These are phyloP conservation scores for Sthenelais limicola DNA, from an alignment of 2,888 invertebrate genomes.

Conservation along the genomic window DNA sequence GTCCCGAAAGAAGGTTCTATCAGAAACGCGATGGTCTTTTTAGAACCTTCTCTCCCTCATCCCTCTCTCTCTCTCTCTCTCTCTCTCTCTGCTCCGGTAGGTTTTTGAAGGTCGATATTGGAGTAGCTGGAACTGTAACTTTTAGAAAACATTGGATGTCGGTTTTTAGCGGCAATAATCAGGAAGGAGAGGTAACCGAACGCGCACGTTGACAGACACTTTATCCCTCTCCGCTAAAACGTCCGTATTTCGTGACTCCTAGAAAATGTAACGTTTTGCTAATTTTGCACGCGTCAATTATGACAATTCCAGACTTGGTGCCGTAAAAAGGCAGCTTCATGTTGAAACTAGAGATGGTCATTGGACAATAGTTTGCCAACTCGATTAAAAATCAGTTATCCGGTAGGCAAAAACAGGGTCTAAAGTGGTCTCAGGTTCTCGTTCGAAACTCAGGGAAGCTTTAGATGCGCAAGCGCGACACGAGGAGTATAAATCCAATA, in stretches of 20 bases:
- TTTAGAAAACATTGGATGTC: constrained; percentile 28
- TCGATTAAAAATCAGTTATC: constrained; percentile 36
- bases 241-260: constrained; percentile 31
- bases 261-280: constrained; percentile 7
- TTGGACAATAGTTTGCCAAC: constrained; percentile 31
- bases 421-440: too few relatives aligned
- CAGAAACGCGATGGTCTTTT: constrained; percentile 4
- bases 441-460: too few relatives aligned
- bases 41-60: too few relatives aligned
- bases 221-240: constrained; percentile 19
- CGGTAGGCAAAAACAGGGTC: too few relatives aligned
- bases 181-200: constrained; percentile 4
- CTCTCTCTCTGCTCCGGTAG: too few relatives aligned
- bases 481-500: too few relatives aligned
- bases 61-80: too few relatives aligned
- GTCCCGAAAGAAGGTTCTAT: constrained; percentile 8
- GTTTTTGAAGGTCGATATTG: constrained; percentile 26
- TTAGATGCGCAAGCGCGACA: too few relatives aligned
- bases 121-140: constrained; percentile 23
- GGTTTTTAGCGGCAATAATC: constrained; percentile 8
- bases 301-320: constrained; percentile 33
- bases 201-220: constrained; percentile 12
- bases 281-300: constrained; percentile 33
- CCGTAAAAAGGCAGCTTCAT: neutral
- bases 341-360: constrained; percentile 25